phyloP scores from a whole-genome alignment of 2,113 vertebrate species.

The Formicarius rufipectus region DNA sequence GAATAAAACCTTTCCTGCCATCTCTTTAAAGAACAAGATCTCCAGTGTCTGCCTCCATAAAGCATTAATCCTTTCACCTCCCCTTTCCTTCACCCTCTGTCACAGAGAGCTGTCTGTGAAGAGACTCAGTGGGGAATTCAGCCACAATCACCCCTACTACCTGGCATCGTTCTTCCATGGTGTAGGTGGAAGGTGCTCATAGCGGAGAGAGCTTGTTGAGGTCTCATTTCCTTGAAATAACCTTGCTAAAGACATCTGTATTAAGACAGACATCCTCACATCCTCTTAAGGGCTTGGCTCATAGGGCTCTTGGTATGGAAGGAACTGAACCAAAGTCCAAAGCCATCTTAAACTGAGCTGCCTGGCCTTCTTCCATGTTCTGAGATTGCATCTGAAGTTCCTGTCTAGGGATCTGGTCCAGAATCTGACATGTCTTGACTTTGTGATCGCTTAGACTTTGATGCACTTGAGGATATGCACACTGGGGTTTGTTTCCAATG shows the following conservation, averaged over 20 bases:
- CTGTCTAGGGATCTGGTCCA: not conserved
- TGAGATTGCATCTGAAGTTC: not conserved
- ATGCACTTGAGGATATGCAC: not conserved
- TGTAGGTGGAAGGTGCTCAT: not conserved
- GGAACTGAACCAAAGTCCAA: not conserved
- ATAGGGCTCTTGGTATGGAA: not conserved
- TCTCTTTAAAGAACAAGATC: not conserved
- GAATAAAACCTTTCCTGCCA: not conserved
- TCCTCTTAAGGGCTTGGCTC: not conserved
- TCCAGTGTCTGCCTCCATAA: not conserved
- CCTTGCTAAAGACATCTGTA: not conserved
- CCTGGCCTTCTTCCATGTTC: not conserved
- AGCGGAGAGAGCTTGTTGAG: not conserved
- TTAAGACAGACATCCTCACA: not conserved
- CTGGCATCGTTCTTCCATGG: not conserved
- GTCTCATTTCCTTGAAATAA: not conserved
- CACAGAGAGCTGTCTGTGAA: not conserved
- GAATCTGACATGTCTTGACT: not conserved
- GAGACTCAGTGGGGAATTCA: fast-evolving
- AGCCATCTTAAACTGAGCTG: not conserved
- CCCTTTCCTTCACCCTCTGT: not conserved
- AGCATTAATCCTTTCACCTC: not conserved
- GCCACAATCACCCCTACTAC: not conserved
- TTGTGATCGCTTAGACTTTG: not conserved
- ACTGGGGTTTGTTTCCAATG: not conserved